Evolutionary conservation across 2,888 invertebrate genomes (phyloP), one percentile per base, ranked within the genome.

Genomic region (Agrotis ipsilon): DNA sequence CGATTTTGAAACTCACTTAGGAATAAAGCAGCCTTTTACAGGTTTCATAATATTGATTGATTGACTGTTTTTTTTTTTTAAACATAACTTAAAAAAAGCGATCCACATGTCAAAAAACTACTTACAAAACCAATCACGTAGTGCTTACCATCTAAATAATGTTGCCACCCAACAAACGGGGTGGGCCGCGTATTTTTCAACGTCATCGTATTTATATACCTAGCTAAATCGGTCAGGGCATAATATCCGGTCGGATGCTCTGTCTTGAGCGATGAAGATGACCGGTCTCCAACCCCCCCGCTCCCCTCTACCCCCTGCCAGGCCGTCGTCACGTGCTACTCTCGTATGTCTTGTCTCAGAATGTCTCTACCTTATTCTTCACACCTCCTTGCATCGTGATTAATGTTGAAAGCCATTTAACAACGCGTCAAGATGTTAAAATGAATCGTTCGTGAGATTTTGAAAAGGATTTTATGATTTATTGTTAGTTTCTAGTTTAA

Each of bases 181-280:
- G 58, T 60, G 19, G 61, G 49, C 45, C 54, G 46, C 58, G 27
- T 68, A 84, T 76, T 85, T 84, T 85, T 81, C 78, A 75, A 64
- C 75, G 68, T 79, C 81, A 60, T 49, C 63, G 65, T 81, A 71
- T 82, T 83, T 85, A 77, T 75, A 45, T 68, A 71, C 75, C 65
- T 65, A 78, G 66, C 76, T 70, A 73, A 74, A 82, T 81, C 84
- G 84, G 86, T 85, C 82, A 82, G 72, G 32, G 75, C 65, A 78
- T 83, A 86, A 84, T 82, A 83, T 87, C 85, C 85, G 83, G 74
- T 57, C 76, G 85, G 83, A 84, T 78, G 83, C 57, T 77, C 69
- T 86, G 88, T 88, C 90, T 88, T 88, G 89, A 90, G 83, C 86
- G 89, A 90, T 89, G 90, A 83, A 86, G 89, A 89, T 89, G 90